Evolutionary conservation across 92 coral and sea anemone species (phyloP).

Genomic region (Parazoanthus darwini): DNA sequence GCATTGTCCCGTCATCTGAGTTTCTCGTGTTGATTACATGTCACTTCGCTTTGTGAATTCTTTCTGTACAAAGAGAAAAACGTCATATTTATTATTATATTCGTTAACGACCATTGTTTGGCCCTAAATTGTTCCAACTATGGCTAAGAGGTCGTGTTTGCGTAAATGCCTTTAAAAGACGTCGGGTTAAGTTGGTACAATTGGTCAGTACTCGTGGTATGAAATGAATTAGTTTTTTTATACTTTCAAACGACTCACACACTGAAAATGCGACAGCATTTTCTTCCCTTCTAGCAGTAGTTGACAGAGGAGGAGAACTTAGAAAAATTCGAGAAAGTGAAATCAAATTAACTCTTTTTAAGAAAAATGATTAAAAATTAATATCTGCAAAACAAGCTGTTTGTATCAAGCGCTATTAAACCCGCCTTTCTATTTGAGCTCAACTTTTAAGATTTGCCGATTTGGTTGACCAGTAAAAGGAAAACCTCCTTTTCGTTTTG

Average conservation of each 20-base stretch:
- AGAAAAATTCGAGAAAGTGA: not conserved
- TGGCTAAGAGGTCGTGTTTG: not conserved
- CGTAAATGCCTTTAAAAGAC: not conserved
- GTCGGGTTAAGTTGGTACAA: not conserved
- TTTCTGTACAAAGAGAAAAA: conserved; percentile 1
- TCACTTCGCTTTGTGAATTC: not conserved
- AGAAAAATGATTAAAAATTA: not conserved
- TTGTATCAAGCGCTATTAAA: not conserved
- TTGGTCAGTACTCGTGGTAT: too few relatives aligned
- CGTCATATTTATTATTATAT: not conserved
- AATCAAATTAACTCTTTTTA: too few relatives aligned
- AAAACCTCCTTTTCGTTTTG: not conserved
- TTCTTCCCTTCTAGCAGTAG: too few relatives aligned
- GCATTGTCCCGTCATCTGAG: not conserved
- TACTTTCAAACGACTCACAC: not conserved
- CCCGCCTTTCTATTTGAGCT: not conserved
- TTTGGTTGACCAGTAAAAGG: not conserved
- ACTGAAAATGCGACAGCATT: too few relatives aligned
- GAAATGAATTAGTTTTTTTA: not conserved
- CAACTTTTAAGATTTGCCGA: not conserved
- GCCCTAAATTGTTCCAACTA: not conserved
- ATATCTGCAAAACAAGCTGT: not conserved
- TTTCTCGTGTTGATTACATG: not conserved
- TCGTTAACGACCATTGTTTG: not conserved
- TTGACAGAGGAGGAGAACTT: not conserved